Evolutionary conservation across 2,888 invertebrate species (phyloP), one percentile per base, ranked within the genome.

Genomic region (Sepiola atlantica): DNA sequence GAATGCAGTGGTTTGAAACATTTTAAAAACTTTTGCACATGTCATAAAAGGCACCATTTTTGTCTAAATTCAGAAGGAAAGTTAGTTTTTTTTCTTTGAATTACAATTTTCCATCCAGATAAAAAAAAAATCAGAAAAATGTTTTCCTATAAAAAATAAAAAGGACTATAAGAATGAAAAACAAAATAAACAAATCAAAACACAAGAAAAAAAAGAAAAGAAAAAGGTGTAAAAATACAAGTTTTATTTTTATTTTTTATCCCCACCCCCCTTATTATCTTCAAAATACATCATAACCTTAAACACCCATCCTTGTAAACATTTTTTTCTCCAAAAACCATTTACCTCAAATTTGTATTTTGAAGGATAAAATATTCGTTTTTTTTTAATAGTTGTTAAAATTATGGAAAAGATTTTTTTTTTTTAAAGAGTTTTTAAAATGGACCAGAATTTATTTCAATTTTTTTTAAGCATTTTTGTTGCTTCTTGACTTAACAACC

Each of bases 281-380:
- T 77, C 77, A 77, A 77, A 77, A 18, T 77, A 77, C 77, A 77
- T n/a, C 45, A 77, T 77, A 77, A 77, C 77, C 77, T 77, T 77
- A 77, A 77, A 77, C 45, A 77, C 77, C 10, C n/a, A 16, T n/a
- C 12, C 1, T n/a, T 77, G 16, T n/a, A n/a, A 32, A 14, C 77
- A 45, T 45, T 45, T 45, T 45, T 45, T 45, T 45, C 8, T 77
- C n/a, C n/a, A 12, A 77, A 77, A 77, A 77, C n/a, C 77, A 32
- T 77, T 77, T 77, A 77, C 77, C n/a, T 77, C 4, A 32, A 77
- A 77, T 77, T 32, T 77, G 10, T n/a, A 77, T 77, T 77, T 77
- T 61, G 61, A 28, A 24, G 21, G 18, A 77, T n/a, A 77, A n/a
- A 77, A n/a, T 77, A 8, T 45, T 45, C 45, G 45, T 45, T 45